Evolutionary conservation across 2,113 vertebrate genomes (phyloP).

Genomic region (Colossoma macropomum): DNA sequence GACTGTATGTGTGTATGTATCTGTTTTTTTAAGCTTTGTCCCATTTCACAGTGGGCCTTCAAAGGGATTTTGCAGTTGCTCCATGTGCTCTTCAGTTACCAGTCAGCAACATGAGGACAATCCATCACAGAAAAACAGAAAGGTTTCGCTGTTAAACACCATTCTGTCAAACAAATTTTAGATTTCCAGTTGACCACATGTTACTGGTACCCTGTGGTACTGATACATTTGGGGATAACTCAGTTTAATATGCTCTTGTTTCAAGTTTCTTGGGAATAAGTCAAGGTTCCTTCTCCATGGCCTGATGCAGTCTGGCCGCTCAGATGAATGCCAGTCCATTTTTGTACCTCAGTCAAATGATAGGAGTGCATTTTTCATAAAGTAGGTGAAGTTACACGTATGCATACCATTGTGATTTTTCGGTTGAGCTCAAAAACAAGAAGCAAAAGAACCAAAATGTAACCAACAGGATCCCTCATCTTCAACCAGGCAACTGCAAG

Average conservation of each 20-base stretch:
- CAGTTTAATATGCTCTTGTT: neutral
- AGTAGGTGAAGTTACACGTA: neutral
- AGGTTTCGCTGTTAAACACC: neutral
- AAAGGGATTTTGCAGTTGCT: neutral
- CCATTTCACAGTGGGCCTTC: neutral
- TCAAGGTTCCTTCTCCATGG: neutral
- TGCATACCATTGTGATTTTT: slow-evolving; percentile 6
- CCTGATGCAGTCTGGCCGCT: neutral
- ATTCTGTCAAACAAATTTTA: neutral
- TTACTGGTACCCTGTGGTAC: neutral
- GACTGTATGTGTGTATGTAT: neutral
- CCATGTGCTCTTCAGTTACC: neutral
- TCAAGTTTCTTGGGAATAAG: neutral
- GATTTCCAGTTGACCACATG: neutral
- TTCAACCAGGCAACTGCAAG: neutral
- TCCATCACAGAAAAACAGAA: neutral
- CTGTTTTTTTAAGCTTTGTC: neutral
- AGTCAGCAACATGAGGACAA: neutral
- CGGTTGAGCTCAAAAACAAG: neutral
- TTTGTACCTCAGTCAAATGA: slow-evolving; percentile 49
- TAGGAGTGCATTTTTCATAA: slow-evolving; percentile 2
- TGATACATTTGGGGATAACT: too few species aligned
- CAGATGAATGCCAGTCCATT: neutral
- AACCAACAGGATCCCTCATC: slow-evolving; percentile 9
- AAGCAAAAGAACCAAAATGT: slow-evolving; percentile 15